Conservation (phyloP, 2,888 invertebrate species). For the Tenthredo amoena region DNA sequence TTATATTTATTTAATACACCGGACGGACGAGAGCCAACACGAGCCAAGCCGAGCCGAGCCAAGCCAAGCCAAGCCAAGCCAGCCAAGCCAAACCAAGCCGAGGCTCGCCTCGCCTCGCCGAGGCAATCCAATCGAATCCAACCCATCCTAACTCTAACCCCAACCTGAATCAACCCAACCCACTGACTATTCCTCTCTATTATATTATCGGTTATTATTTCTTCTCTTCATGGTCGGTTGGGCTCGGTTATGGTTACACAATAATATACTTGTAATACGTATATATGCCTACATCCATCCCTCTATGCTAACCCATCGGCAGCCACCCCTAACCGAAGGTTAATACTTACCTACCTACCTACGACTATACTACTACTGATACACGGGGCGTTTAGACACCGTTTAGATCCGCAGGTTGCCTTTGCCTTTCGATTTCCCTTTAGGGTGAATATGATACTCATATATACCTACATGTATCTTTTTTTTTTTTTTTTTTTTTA, state of each 20-base stretch:
- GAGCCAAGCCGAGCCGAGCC: not conserved
- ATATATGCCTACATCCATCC: not conserved
- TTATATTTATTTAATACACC: constrained; percentile 77
- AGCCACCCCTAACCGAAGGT: not conserved
- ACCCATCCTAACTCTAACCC: not conserved
- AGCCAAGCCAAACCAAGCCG: not conserved
- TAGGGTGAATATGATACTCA: constrained; percentile 72
- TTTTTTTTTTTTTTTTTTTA: constrained; percentile 54
- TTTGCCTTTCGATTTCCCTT: constrained; percentile 12
- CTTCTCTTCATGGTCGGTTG: constrained; percentile 8
- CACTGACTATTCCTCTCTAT: not conserved
- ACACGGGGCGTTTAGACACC: constrained; percentile 73
- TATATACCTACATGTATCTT: not conserved
- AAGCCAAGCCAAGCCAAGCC: not conserved
- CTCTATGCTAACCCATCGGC: not conserved
- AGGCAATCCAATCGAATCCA: not conserved
- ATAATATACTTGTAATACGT: constrained; percentile 27
- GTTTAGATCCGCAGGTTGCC: constrained; percentile 61
- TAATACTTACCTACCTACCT: not conserved
- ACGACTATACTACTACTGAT: constrained; percentile 45
- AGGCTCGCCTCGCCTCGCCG: too few relatives aligned
- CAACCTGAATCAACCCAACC: not conserved
- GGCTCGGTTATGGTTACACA: constrained; percentile 8
- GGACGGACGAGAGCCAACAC: not conserved
- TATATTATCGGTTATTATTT: constrained; percentile 46